phyloP scores from a whole-genome alignment of 2,888 invertebrate species.

The Anoplius nigerrimus region DNA sequence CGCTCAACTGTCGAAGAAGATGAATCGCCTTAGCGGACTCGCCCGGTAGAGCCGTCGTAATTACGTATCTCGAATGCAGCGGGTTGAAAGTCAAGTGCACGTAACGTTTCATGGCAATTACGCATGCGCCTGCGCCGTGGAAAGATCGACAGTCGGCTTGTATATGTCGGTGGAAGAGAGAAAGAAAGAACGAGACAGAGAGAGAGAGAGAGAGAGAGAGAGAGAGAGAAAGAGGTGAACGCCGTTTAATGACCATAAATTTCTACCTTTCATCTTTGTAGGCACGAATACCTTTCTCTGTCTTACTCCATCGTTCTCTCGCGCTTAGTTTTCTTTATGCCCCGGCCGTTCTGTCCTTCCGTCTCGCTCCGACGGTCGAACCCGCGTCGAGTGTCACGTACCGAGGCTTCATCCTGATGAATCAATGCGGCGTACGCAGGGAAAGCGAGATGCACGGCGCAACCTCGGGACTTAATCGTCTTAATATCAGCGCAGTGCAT shows the following conservation, averaged over 20 bases:
- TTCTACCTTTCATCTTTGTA: constrained; percentile 32
- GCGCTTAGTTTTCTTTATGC: not conserved
- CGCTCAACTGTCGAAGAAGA: too few species aligned
- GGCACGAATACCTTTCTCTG: not conserved
- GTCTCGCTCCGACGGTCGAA: not conserved
- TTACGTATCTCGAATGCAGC: constrained; percentile 27
- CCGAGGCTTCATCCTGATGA: too few species aligned
- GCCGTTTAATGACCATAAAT: constrained; percentile 47
- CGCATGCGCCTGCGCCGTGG: constrained; percentile 35
- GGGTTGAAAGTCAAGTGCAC: constrained; percentile 33
- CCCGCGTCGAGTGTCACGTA: not conserved
- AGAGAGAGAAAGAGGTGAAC: constrained; percentile 26
- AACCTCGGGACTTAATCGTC: too few species aligned
- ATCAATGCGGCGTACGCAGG: too few species aligned
- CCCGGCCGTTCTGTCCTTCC: too few species aligned
- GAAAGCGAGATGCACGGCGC: too few species aligned
- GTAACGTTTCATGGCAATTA: constrained; percentile 44
- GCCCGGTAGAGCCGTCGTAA: constrained; percentile 30
- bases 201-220: constrained; percentile 17
- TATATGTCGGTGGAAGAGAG: constrained; percentile 1
- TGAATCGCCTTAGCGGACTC: too few species aligned
- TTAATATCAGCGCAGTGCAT: too few species aligned
- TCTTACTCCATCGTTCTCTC: too few species aligned
- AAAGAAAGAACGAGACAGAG: constrained; percentile 13
- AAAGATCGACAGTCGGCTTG: constrained; percentile 34